Percentiles rank a stretch among this genome's conserved stretches.
These are phyloP conservation scores for Spea bombifrons DNA, from an alignment of 2,113 vertebrate genomes.

Conservation along the genomic window DNA sequence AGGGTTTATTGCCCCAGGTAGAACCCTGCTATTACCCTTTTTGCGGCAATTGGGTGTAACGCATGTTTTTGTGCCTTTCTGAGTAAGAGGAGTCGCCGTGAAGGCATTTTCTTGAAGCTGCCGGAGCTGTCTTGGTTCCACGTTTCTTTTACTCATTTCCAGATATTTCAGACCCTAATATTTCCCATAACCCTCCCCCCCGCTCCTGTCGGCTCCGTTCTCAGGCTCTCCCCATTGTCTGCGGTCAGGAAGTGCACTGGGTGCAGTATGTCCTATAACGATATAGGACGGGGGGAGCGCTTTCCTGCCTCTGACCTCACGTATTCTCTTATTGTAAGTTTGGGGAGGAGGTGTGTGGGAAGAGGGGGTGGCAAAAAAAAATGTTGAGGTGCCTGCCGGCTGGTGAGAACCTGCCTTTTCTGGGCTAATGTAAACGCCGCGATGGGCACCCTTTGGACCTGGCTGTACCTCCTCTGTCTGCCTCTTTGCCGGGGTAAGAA, in stretches of 20 bases:
- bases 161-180: not conserved
- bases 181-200: conserved; percentile 26
- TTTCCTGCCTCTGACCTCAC: conserved; percentile 47
- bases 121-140: no score
- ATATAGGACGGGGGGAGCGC: conserved; percentile 39
- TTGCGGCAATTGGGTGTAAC: no score
- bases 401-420: conserved; percentile 1
- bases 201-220: conserved; percentile 31
- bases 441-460: conserved; percentile 27
- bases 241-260: conserved; percentile 41
- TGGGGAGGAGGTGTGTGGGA: conserved; percentile 36
- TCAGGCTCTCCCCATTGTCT: conserved; percentile 48
- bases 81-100: no score
- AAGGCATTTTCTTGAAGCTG: no score
- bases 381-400: not conserved
- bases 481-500: conserved; percentile 31
- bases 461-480: conserved; percentile 1
- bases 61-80: no score
- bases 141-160: not conserved
- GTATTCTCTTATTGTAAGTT: conserved; percentile 41
- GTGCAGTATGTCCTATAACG: conserved; percentile 45
- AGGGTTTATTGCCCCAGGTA: no score
- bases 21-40: no score
- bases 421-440: conserved; percentile 6
- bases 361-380: not conserved